Percentiles rank a stretch among this genome's conserved stretches.
phyloP scores from a whole-genome alignment of 2,888 invertebrate species.

The Clanis bilineata region DNA sequence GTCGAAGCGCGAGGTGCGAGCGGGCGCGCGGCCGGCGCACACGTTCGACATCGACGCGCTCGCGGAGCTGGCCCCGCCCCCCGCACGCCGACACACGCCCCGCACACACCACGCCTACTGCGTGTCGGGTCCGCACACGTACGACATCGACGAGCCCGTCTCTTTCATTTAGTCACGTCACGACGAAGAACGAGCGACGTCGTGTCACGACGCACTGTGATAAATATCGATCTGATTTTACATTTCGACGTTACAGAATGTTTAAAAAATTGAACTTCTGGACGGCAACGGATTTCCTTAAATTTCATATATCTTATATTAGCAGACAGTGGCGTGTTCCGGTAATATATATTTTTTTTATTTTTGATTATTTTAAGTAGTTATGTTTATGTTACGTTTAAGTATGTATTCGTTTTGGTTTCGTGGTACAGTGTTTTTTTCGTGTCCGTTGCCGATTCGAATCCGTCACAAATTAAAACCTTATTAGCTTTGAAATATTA shows the following conservation, averaged over 20 bases:
- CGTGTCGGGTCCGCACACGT: constrained; percentile 60
- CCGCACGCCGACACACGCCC: constrained; percentile 25
- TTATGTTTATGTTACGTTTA: no score
- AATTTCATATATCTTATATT: not conserved
- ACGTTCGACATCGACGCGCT: constrained; percentile 47
- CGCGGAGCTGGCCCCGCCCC: constrained; percentile 22
- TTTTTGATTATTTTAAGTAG: no score
- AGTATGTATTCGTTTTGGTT: not conserved
- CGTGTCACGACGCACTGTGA: constrained; percentile 4
- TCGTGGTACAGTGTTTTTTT: no score
- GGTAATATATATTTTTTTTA: not conserved
- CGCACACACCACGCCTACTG: constrained; percentile 43
- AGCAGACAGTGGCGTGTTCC: not conserved
- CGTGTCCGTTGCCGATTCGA: not conserved
- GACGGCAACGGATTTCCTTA: not conserved
- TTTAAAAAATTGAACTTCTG: not conserved
- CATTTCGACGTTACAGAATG: constrained; percentile 15
- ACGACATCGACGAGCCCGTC: constrained; percentile 72
- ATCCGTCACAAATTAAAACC: not conserved
- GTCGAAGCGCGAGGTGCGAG: constrained; percentile 41
- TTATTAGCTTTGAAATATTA: not conserved
- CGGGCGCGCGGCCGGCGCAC: constrained; percentile 18
- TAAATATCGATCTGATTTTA: constrained; percentile 15
- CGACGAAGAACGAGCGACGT: not conserved
- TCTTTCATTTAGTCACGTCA: constrained; percentile 29